Evolutionary conservation across 2,888 invertebrate genomes (phyloP).

Genomic region (Cremastinae sp.): DNA sequence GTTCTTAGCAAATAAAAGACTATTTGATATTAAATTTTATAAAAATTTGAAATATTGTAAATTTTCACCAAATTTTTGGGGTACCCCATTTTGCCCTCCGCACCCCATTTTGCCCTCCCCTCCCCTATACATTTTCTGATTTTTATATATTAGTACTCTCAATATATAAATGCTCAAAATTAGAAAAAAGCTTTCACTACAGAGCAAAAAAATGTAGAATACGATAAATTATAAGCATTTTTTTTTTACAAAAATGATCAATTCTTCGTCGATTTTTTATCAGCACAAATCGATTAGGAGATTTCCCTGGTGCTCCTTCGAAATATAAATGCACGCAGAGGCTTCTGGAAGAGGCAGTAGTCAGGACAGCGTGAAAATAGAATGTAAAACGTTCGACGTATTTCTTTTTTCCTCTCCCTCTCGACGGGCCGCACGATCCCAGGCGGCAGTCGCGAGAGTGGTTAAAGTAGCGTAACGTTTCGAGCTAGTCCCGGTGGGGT

Average conservation of each 20-base stretch:
- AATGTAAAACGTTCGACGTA: conserved; percentile 75
- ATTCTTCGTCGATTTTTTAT: neutral
- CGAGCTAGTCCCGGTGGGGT: conserved; percentile 48
- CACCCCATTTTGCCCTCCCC: too few relatives aligned
- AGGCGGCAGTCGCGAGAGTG: conserved; percentile 21
- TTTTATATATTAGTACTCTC: too few relatives aligned
- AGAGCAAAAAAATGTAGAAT: too few relatives aligned
- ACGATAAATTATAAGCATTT: neutral
- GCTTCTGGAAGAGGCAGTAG: neutral
- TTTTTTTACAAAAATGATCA: too few relatives aligned
- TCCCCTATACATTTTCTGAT: too few relatives aligned
- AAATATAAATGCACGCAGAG: neutral
- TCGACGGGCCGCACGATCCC: conserved; percentile 24
- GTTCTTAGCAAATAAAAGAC: neutral
- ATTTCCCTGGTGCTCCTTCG: too few relatives aligned
- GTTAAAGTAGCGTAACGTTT: conserved; percentile 52
- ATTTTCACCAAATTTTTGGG: too few relatives aligned
- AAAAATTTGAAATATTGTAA: too few relatives aligned
- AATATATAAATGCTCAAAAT: too few relatives aligned
- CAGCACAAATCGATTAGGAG: neutral
- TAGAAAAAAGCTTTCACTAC: too few relatives aligned
- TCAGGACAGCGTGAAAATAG: conserved; percentile 78
- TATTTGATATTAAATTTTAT: neutral
- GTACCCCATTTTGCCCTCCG: too few relatives aligned
- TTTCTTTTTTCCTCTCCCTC: conserved; percentile 57